Percentiles rank a stretch among this genome's conserved stretches.
These are phyloP conservation scores for Semnornis frantzii DNA, from an alignment of 2,113 vertebrate genomes.

Conservation along the genomic window DNA sequence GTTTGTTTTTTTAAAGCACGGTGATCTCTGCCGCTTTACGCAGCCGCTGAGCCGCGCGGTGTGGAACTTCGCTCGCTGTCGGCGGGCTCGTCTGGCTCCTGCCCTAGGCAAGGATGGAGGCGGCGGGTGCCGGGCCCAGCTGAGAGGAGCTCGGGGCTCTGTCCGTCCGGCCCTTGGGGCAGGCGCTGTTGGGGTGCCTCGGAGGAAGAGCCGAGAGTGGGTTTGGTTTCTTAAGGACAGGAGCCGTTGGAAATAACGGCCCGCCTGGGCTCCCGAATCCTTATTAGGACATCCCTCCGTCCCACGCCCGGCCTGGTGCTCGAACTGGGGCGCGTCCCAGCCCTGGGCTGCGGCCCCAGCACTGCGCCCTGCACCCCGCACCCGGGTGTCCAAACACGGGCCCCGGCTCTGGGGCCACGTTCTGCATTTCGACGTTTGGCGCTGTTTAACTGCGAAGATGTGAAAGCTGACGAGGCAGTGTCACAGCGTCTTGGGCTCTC, in stretches of 20 bases:
- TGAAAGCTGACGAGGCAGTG: neutral
- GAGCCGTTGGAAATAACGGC: neutral
- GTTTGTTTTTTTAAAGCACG: rapidly evolving
- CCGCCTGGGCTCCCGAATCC: neutral
- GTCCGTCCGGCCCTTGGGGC: rapidly evolving
- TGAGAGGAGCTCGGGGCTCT: too few species aligned
- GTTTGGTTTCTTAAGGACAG: rapidly evolving
- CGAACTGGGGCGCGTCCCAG: neutral
- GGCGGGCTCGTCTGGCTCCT: neutral
- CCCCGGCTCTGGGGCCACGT: neutral
- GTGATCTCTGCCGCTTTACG: neutral
- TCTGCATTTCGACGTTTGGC: rapidly evolving
- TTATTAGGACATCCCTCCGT: neutral
- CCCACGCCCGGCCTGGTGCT: neutral
- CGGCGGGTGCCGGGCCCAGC: neutral
- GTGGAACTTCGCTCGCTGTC: neutral
- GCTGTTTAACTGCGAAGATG: rapidly evolving
- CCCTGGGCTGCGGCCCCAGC: neutral
- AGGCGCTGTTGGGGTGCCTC: neutral
- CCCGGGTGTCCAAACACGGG: neutral
- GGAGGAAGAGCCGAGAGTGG: neutral
- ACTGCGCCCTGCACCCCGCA: neutral
- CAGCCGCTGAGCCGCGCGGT: neutral
- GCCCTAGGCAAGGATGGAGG: neutral
- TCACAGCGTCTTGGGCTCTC: rapidly evolving